phyloP scores from a whole-genome alignment of 2,888 invertebrate genomes.

The Mesorhabditis spiculigera region DNA sequence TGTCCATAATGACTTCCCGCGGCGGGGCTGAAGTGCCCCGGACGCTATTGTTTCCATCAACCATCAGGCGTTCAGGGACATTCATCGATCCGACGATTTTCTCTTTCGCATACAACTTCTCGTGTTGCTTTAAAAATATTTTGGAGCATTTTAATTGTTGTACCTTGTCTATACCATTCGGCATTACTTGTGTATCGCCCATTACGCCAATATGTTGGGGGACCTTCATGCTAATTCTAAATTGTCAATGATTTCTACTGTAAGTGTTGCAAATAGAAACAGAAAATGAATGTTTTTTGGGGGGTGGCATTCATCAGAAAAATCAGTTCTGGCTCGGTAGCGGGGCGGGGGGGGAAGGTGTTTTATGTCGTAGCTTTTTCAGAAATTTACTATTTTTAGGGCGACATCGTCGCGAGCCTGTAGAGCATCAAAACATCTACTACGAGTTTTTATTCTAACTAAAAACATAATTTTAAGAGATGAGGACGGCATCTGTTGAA shows the following conservation, averaged over 20 bases:
- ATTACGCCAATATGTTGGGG: constrained; percentile 2
- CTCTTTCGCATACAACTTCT: constrained; percentile 10
- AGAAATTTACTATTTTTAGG: too few species aligned
- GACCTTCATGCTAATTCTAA: neutral
- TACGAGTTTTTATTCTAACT: too few species aligned
- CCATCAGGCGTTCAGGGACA: constrained; percentile 39
- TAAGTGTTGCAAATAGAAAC: too few species aligned
- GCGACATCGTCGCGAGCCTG: too few species aligned
- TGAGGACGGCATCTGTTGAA: too few species aligned
- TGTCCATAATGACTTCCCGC: constrained; percentile 13
- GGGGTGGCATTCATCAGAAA: too few species aligned
- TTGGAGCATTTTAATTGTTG: neutral
- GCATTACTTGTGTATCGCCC: neutral
- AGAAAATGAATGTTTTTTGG: too few species aligned
- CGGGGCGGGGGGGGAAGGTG: too few species aligned
- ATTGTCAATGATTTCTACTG: neutral
- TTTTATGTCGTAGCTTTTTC: too few species aligned
- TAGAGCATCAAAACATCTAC: too few species aligned
- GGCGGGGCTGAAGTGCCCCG: constrained; percentile 13
- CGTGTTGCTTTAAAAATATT: neutral
- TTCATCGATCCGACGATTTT: constrained; percentile 23
- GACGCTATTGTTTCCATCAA: constrained; percentile 24
- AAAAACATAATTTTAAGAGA: too few species aligned
- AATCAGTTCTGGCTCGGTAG: too few species aligned
- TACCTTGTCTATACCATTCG: neutral